Percentiles rank a stretch among this genome's conserved stretches.
phyloP scores from a whole-genome alignment of 2,113 vertebrate genomes.

The Cryptomyrus ogoouensis region DNA sequence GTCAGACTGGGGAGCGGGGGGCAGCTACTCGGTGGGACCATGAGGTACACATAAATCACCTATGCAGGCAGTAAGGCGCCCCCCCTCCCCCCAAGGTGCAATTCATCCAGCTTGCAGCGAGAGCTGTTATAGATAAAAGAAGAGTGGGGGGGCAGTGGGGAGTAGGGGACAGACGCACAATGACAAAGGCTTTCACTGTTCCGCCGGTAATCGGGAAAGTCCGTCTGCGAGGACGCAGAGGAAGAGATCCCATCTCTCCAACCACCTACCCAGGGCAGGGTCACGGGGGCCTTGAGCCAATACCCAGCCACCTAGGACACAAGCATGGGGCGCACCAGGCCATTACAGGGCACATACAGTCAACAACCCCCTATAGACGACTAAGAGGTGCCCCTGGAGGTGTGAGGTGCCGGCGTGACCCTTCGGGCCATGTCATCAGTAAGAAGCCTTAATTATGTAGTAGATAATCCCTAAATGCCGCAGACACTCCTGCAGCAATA shows the following conservation, averaged over 20 bases:
- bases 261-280: not conserved
- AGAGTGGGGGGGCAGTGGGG: not conserved
- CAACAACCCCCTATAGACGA: not conserved
- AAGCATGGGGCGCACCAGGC: not conserved
- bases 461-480: constrained; percentile 7
- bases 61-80: not conserved
- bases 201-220: not conserved
- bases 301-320: not conserved
- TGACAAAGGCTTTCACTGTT: not conserved
- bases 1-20: constrained; percentile 4
- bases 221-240: not conserved
- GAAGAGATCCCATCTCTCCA: not conserved
- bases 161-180: not conserved
- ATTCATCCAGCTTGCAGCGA: not conserved
- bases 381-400: not conserved
- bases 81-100: not conserved
- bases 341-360: not conserved
- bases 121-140: not conserved
- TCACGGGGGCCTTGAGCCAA: not conserved
- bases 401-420: not conserved
- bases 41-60: constrained; percentile 33
- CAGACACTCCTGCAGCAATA: constrained; percentile 2
- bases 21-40: not conserved
- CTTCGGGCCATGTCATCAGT: not conserved
- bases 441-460: constrained; percentile 2